Conservation (phyloP, 2,113 vertebrate species). For the Cyanocitta stelleri region DNA sequence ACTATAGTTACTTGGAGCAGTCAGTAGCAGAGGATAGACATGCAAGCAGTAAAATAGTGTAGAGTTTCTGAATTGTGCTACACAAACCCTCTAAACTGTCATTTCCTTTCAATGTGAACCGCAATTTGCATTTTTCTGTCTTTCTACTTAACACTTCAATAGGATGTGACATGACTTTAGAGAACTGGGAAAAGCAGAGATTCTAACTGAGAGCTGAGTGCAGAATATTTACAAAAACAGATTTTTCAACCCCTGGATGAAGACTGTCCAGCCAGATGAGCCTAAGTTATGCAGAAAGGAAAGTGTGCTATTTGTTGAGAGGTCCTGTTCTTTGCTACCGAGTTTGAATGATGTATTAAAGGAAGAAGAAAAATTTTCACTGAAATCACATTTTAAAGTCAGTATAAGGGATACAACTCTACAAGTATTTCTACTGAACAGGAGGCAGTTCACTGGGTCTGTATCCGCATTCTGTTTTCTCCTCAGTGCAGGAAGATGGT, state of each 20-base stretch:
- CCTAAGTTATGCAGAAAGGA: background rate
- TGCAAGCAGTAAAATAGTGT: background rate
- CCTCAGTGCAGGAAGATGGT: background rate
- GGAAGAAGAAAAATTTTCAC: background rate
- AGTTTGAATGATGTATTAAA: background rate
- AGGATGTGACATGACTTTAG: conserved; percentile 4
- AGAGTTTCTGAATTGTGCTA: background rate
- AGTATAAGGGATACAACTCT: background rate
- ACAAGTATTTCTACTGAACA: background rate
- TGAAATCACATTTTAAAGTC: background rate
- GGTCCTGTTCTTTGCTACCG: background rate
- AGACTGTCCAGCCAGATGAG: background rate
- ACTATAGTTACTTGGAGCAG: background rate
- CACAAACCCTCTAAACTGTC: background rate
- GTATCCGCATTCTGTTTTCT: background rate
- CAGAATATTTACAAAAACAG: background rate
- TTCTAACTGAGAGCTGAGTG: background rate
- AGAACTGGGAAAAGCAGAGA: background rate
- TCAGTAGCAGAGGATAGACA: background rate
- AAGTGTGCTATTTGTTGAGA: conserved; percentile 28
- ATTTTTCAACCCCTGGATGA: conserved; percentile 1
- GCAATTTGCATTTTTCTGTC: background rate
- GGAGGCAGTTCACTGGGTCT: background rate
- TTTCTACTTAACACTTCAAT: background rate
- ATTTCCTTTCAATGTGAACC: background rate